Conservation (phyloP, 2,888 invertebrate species). For the Muschampia staudingeri region DNA sequence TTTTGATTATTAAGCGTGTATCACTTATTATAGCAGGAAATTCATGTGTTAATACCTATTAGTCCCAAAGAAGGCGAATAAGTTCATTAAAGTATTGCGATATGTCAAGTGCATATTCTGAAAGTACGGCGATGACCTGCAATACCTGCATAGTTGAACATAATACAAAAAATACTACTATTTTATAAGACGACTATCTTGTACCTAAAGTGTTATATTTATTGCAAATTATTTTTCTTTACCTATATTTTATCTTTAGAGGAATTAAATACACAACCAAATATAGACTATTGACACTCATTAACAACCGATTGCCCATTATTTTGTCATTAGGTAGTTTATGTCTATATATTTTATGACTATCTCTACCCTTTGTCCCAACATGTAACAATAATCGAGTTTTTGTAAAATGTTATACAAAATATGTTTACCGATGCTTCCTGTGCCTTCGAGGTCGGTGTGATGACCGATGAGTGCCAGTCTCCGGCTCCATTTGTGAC, state of each 20-base stretch:
- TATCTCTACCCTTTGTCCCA: background rate
- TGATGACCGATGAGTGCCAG: constrained; percentile 90
- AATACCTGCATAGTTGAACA: no score
- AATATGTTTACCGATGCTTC: constrained; percentile 90
- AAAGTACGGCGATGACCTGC: no score
- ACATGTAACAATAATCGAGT: background rate
- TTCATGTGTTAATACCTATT: background rate
- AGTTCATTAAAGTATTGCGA: background rate
- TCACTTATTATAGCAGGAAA: background rate
- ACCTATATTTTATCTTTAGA: no score
- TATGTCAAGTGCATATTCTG: background rate
- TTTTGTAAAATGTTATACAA: constrained; percentile 26
- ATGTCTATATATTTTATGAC: background rate
- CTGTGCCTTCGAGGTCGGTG: constrained; percentile 91
- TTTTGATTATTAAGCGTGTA: background rate
- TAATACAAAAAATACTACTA: no score
- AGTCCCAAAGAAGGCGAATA: no score
- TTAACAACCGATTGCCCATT: background rate
- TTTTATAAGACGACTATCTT: no score
- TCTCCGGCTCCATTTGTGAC: constrained; percentile 87
- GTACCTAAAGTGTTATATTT: background rate
- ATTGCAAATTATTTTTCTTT: background rate
- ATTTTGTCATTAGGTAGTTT: background rate
- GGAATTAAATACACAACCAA: no score
- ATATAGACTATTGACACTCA: background rate